Conservation (phyloP, 2,797 vertebrate species). For the Coccyzus lansbergi region DNA sequence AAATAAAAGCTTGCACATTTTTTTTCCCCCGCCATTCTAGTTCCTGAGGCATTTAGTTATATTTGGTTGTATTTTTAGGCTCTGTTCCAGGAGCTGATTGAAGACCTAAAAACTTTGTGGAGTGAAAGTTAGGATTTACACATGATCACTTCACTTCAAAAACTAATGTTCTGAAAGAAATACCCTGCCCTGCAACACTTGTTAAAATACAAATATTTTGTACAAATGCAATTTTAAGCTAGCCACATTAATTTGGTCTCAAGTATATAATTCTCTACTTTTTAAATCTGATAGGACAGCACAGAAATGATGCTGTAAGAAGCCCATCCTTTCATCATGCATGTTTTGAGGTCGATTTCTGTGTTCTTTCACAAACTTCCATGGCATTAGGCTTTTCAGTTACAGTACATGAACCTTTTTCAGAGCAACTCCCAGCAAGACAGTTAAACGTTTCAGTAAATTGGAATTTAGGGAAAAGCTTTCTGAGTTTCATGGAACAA, state of each 20-base stretch:
- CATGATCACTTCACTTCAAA: constrained; percentile 17
- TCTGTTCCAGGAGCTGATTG: neutral
- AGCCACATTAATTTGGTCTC: neutral
- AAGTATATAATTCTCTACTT: neutral
- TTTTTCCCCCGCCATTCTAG: neutral
- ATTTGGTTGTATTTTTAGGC: constrained; percentile 55
- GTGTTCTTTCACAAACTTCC: neutral
- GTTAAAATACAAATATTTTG: neutral
- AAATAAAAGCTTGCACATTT: neutral
- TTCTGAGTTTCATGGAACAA: neutral
- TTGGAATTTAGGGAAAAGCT: neutral
- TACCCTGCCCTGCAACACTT: neutral
- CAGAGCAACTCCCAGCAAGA: neutral
- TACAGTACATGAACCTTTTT: neutral
- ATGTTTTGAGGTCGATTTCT: neutral
- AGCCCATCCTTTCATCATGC: neutral
- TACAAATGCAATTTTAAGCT: neutral
- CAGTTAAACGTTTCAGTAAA: neutral
- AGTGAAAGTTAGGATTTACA: neutral
- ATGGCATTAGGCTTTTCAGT: neutral
- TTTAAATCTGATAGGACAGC: neutral
- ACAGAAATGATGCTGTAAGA: neutral
- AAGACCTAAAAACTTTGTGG: constrained; percentile 25
- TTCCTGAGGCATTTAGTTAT: constrained; percentile 30
- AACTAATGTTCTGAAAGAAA: constrained; percentile 5